Conservation (phyloP, 2,113 vertebrate species). For the Penelope pileata region DNA sequence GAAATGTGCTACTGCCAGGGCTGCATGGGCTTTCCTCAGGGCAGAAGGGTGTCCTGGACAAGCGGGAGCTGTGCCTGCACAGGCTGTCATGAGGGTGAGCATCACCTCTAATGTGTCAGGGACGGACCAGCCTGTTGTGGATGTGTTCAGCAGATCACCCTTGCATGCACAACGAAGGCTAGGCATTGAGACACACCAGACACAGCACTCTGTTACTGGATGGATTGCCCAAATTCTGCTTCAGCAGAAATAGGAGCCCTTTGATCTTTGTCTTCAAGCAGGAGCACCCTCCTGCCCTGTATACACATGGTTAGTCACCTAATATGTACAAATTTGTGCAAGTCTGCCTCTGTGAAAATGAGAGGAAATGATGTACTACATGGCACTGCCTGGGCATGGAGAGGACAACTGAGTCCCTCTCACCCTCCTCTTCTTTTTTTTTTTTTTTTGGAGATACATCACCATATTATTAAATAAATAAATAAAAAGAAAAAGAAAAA, state of each 20-base stretch:
- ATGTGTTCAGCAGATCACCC: background rate
- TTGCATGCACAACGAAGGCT: background rate
- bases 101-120: background rate
- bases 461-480: no score
- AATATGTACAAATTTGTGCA: background rate
- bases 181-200: background rate
- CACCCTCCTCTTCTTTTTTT: background rate
- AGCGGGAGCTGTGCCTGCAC: background rate
- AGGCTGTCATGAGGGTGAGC: background rate
- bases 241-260: background rate
- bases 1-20: background rate
- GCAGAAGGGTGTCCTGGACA: background rate
- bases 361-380: fast-evolving
- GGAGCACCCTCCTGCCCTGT: background rate
- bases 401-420: background rate
- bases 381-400: background rate
- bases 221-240: background rate
- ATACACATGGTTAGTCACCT: background rate
- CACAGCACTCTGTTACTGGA: background rate
- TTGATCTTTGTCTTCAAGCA: background rate
- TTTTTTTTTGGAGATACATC: background rate
- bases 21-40: background rate
- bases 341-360: background rate
- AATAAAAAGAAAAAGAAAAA: background rate
- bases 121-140: background rate